Conservation (phyloP, 2,888 invertebrate genomes). For the Campaea margaritaria region DNA sequence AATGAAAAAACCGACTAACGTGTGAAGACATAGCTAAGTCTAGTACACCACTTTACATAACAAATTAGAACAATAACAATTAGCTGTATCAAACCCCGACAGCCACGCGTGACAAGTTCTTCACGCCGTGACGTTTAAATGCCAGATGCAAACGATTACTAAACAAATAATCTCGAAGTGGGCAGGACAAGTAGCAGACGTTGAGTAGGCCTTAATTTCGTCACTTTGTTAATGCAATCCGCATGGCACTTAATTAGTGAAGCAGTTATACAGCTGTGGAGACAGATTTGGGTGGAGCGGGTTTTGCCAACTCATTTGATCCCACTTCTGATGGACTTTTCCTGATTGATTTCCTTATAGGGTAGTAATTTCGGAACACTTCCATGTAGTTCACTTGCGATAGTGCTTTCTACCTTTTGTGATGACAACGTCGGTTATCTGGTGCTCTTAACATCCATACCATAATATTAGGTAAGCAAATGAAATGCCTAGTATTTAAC, state of each 20-base stretch:
- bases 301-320: background rate
- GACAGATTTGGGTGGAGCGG: background rate
- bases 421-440: no score
- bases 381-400: no score
- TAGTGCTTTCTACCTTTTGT: no score
- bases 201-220: constrained; percentile 53
- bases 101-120: constrained; percentile 28
- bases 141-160: constrained; percentile 47
- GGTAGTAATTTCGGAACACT: no score
- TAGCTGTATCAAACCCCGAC: constrained; percentile 18
- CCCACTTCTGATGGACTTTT: no score
- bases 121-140: constrained; percentile 39
- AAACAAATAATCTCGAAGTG: constrained; percentile 46
- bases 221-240: constrained; percentile 53
- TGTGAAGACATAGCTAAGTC: background rate
- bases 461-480: no score
- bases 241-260: constrained; percentile 56
- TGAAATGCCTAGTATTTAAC: no score
- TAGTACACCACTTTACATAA: constrained; percentile 26
- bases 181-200: constrained; percentile 43
- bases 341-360: no score
- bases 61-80: constrained; percentile 24
- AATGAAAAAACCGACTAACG: no score
- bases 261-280: constrained; percentile 26
- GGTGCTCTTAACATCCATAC: no score